phyloP scores from a whole-genome alignment of 2,888 invertebrate genomes.

The Oscheius onirici region DNA sequence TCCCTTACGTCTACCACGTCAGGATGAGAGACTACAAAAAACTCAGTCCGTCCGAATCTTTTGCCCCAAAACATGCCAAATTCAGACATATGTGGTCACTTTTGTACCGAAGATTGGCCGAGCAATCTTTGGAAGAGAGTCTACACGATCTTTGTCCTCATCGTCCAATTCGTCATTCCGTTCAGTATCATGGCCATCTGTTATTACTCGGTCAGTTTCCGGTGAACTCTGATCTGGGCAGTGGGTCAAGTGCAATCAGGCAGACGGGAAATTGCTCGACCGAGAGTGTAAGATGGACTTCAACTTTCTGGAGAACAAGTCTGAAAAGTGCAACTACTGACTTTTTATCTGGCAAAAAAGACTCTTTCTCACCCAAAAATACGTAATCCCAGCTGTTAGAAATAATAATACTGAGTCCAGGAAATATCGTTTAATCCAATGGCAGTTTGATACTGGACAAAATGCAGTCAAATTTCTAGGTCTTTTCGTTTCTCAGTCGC shows the following conservation, averaged over 20 bases:
- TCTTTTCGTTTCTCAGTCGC: slow-evolving; percentile 50
- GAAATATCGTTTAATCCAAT: too few species aligned
- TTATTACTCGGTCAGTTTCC: slow-evolving; percentile 81
- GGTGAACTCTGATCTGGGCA: background rate
- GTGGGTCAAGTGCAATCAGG: background rate
- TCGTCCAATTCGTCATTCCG: slow-evolving; percentile 90
- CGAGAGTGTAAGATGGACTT: background rate
- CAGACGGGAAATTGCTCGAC: background rate
- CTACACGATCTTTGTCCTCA: slow-evolving; percentile 87
- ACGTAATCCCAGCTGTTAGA: too few species aligned
- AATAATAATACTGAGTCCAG: too few species aligned
- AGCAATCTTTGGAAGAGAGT: slow-evolving; percentile 80
- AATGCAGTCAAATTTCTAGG: slow-evolving; percentile 29
- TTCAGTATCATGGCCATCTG: slow-evolving; percentile 92
- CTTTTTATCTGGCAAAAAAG: background rate
- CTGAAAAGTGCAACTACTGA: background rate
- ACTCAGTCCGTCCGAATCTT: slow-evolving; percentile 42
- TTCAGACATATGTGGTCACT: slow-evolving; percentile 55
- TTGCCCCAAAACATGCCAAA: background rate
- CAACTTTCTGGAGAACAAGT: background rate
- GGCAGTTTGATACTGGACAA: too few species aligned
- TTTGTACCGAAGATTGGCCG: slow-evolving; percentile 81
- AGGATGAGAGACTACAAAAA: slow-evolving; percentile 61
- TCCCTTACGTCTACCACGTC: slow-evolving; percentile 88
- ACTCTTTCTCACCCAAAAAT: too few species aligned